These are phyloP conservation scores for Archips crataeganus DNA, from an alignment of 2,888 invertebrate genomes.

Conservation along the genomic window DNA sequence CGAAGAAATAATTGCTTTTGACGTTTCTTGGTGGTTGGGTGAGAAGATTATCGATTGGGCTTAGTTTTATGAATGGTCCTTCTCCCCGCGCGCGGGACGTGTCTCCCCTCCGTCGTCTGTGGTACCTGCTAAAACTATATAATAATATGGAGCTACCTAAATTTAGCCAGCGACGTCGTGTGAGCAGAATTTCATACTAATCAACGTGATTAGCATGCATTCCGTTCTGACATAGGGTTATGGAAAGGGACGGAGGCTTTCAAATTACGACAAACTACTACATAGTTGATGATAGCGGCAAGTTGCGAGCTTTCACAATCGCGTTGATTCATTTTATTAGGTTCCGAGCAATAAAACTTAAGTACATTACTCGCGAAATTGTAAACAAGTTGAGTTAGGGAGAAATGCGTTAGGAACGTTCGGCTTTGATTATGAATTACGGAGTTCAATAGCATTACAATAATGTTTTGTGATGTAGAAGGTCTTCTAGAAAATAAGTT, in stretches of 20 bases:
- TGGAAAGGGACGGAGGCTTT: not conserved
- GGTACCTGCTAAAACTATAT: conserved; percentile 25
- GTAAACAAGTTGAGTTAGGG: too few species aligned
- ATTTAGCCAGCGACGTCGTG: conserved; percentile 57
- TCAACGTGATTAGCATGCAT: not conserved
- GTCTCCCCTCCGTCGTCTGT: conserved; percentile 43
- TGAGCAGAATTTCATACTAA: conserved; percentile 9
- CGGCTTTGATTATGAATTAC: too few species aligned
- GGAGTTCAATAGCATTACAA: too few species aligned
- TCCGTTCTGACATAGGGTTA: not conserved
- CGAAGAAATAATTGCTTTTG: conserved; percentile 51
- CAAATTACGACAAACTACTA: not conserved
- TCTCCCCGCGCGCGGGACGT: conserved; percentile 50
- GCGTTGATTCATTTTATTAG: not conserved
- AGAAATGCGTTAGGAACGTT: too few species aligned
- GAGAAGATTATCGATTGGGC: conserved; percentile 76
- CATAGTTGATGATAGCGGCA: not conserved
- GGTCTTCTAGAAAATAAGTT: too few species aligned
- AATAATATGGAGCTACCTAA: conserved; percentile 49
- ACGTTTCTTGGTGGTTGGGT: conserved; percentile 52
- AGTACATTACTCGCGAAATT: not conserved
- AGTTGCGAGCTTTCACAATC: not conserved
- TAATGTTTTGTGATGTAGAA: too few species aligned
- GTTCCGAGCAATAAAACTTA: not conserved
- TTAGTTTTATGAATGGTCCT: conserved; percentile 81